Conservation (phyloP, 2,797 vertebrate genomes). For the Tadarida brasiliensis region DNA sequence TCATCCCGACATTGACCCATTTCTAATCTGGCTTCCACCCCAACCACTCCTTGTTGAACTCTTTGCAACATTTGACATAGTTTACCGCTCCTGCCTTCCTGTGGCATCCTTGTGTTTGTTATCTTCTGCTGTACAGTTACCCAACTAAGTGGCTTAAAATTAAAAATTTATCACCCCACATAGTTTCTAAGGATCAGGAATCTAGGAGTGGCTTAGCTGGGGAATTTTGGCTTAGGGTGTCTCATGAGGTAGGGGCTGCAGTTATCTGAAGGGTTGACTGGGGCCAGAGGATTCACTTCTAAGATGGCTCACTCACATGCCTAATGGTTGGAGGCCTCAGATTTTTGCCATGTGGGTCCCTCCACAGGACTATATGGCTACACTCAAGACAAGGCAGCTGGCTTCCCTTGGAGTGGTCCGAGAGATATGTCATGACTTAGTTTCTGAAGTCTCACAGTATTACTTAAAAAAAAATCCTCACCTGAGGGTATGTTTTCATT, state of each 20-base stretch:
- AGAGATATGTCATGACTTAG: neutral
- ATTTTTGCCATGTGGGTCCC: neutral
- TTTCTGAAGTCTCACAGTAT: neutral
- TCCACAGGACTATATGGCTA: neutral
- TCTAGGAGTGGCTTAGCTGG: neutral
- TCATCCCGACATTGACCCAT: neutral
- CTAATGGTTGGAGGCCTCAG: neutral
- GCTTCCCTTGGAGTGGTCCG: neutral
- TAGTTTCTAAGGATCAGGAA: neutral
- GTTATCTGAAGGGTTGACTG: neutral
- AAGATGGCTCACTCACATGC: neutral
- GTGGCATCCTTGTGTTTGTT: neutral
- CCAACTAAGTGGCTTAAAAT: neutral
- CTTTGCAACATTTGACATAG: neutral
- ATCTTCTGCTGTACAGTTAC: neutral
- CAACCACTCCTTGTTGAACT: neutral
- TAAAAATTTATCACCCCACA: neutral
- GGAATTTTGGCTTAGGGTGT: neutral
- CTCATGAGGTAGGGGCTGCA: neutral
- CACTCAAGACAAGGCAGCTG: neutral
- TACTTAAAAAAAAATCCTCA: neutral
- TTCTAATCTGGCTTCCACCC: neutral
- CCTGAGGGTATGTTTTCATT: no score
- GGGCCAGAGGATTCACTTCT: neutral
- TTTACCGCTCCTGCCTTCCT: neutral